Evolutionary conservation across 1,140 invertebrate genomes (phyloP).

Genomic region (Drosophila seguyi): DNA sequence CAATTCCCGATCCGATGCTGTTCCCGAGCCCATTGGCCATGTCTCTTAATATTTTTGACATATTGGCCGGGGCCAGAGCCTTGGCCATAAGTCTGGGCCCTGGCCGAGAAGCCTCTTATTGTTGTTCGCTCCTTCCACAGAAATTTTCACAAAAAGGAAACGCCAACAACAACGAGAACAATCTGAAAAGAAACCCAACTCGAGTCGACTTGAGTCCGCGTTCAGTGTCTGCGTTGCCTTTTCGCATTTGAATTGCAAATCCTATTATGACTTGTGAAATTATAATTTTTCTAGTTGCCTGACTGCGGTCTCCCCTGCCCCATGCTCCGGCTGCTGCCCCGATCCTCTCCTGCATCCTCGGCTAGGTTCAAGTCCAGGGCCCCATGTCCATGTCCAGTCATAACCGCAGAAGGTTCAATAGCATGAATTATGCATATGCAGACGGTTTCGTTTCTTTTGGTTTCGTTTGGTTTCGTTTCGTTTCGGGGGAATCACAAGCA

Average conservation of each 20-base stretch:
- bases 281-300: slow-evolving; percentile 80
- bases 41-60: slow-evolving; percentile 85
- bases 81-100: slow-evolving; percentile 36
- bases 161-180: slow-evolving; percentile 37
- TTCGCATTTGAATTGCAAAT: slow-evolving; percentile 85
- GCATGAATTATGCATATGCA: slow-evolving; percentile 85
- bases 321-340: not conserved
- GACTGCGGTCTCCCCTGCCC: slow-evolving; percentile 32
- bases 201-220: slow-evolving; percentile 41
- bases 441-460: slow-evolving; percentile 67
- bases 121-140: slow-evolving; percentile 65
- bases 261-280: slow-evolving; percentile 85
- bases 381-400: slow-evolving; percentile 62
- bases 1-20: slow-evolving; percentile 34
- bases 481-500: slow-evolving; percentile 62
- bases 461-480: slow-evolving; percentile 45
- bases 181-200: slow-evolving; percentile 45
- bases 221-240: slow-evolving; percentile 63
- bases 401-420: slow-evolving; percentile 79
- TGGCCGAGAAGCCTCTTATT: slow-evolving; percentile 52
- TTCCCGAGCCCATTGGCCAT: slow-evolving; percentile 65
- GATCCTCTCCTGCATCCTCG: slow-evolving; percentile 15
- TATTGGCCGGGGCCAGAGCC: slow-evolving; percentile 74
- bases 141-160: slow-evolving; percentile 70
- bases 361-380: slow-evolving; percentile 69